phyloP scores from a whole-genome alignment of 2,797 vertebrate species.

The Coregonus suidteri region DNA sequence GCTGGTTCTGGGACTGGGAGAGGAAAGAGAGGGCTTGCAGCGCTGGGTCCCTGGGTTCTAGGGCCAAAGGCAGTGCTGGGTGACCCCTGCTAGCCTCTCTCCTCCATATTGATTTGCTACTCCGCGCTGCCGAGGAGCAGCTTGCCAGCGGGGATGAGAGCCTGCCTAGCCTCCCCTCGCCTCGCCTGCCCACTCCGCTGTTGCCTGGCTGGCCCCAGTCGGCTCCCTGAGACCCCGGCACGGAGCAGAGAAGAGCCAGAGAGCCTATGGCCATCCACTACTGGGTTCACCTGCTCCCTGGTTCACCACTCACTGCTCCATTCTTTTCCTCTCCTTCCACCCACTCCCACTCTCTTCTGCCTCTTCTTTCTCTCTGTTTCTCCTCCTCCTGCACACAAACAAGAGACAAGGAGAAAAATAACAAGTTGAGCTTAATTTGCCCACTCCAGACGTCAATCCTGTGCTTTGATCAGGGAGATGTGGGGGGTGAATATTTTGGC shows the following conservation, averaged over 20 bases:
- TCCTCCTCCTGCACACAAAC: constrained; percentile 70
- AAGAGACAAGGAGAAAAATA: constrained; percentile 44
- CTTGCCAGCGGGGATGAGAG: constrained; percentile 78
- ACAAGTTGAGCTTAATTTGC: constrained; percentile 74
- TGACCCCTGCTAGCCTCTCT: constrained; percentile 82
- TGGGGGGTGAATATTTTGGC: constrained; percentile 75
- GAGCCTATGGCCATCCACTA: constrained; percentile 80
- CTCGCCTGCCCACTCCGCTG: constrained; percentile 78
- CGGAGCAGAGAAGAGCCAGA: constrained; percentile 67
- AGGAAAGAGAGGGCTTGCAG: constrained; percentile 46
- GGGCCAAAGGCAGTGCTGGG: constrained; percentile 76
- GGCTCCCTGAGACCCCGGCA: constrained; percentile 69
- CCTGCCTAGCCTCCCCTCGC: constrained; percentile 61
- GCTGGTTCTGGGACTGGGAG: constrained; percentile 60
- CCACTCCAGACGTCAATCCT: constrained; percentile 71
- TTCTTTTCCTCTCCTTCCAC: constrained; percentile 55
- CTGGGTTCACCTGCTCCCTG: constrained; percentile 80
- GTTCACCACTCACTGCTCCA: constrained; percentile 75
- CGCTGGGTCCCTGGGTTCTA: constrained; percentile 71
- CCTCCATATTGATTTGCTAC: constrained; percentile 82
- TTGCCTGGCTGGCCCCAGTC: constrained; percentile 74
- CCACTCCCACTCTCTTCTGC: constrained; percentile 67
- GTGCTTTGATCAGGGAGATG: constrained; percentile 73
- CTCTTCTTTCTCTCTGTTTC: constrained; percentile 55
- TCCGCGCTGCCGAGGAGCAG: constrained; percentile 69